Evolutionary conservation across 92 coral and sea anemone genomes (phyloP).

Genomic region (Porites cylindrica): DNA sequence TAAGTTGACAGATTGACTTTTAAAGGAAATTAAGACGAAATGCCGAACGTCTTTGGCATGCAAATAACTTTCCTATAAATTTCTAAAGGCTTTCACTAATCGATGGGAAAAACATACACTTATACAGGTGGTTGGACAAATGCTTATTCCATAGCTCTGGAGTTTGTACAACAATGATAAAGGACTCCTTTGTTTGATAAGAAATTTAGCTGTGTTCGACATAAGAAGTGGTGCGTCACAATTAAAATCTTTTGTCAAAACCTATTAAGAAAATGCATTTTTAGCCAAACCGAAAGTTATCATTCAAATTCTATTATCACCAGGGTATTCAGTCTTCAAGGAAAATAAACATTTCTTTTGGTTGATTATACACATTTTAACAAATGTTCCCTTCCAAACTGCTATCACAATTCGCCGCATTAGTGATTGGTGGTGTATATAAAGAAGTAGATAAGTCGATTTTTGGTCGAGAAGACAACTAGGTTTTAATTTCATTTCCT

Average conservation of each 20-base stretch:
- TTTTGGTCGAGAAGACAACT: background rate
- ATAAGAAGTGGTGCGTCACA: background rate
- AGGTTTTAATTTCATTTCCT: no score
- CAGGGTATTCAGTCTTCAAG: background rate
- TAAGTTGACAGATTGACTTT: background rate
- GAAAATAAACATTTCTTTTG: constrained; percentile 9
- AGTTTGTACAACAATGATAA: background rate
- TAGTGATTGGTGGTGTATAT: background rate
- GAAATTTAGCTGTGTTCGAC: background rate
- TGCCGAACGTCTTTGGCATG: background rate
- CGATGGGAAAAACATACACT: constrained; percentile 24
- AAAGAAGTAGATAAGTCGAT: background rate
- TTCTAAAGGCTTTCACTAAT: background rate
- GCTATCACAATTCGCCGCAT: background rate
- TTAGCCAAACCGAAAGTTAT: background rate
- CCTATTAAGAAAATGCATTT: background rate
- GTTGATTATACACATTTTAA: background rate
- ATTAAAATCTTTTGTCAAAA: background rate
- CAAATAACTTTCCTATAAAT: background rate
- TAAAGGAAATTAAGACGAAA: background rate
- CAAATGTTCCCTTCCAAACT: background rate
- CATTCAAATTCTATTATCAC: background rate
- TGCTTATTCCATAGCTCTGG: background rate
- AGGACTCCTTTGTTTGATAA: background rate
- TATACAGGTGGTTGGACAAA: constrained; percentile 7